These are phyloP conservation scores for Microctenopoma lineatum DNA, from an alignment of 2,797 vertebrate species.

Conservation along the genomic window DNA sequence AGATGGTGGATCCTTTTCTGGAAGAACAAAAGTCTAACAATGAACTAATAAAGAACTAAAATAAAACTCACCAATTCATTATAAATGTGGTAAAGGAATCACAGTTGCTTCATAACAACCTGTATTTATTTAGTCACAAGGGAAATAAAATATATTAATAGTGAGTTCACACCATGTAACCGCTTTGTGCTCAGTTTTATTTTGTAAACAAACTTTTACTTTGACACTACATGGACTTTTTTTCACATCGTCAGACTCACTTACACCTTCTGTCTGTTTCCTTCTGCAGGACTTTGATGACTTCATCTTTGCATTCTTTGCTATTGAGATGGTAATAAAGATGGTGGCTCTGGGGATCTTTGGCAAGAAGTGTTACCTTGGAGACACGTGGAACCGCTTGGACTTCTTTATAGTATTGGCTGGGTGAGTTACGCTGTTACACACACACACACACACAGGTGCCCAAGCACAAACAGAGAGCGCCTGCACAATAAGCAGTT, in stretches of 20 bases:
- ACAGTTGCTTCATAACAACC: too few species aligned
- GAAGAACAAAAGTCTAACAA: too few species aligned
- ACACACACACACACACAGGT: constrained; percentile 32
- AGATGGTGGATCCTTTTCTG: too few species aligned
- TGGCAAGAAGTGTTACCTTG: constrained; percentile 98
- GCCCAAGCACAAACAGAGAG: constrained; percentile 32
- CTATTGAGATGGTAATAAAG: constrained; percentile 98
- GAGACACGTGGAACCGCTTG: constrained; percentile 98
- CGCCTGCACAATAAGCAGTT: constrained; percentile 16
- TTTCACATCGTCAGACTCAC: not conserved
- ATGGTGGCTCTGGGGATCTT: constrained; percentile 98
- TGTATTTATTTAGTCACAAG: too few species aligned
- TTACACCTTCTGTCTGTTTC: constrained; percentile 13
- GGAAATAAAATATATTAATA: too few species aligned
- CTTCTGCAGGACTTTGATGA: constrained; percentile 89
- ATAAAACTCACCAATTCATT: too few species aligned
- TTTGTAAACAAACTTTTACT: too few species aligned
- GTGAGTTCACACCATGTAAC: too few species aligned
- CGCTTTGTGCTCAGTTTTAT: too few species aligned
- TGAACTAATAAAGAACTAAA: too few species aligned
- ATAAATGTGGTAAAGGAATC: too few species aligned
- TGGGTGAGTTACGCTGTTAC: constrained; percentile 85
- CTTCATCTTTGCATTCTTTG: constrained; percentile 99
- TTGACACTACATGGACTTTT: too few species aligned
- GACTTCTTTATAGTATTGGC: constrained; percentile 98